Base-by-base conservation (phyloP, 2,113 vertebrate genomes). In the Pseudolaguvia tuberculata region DNA sequence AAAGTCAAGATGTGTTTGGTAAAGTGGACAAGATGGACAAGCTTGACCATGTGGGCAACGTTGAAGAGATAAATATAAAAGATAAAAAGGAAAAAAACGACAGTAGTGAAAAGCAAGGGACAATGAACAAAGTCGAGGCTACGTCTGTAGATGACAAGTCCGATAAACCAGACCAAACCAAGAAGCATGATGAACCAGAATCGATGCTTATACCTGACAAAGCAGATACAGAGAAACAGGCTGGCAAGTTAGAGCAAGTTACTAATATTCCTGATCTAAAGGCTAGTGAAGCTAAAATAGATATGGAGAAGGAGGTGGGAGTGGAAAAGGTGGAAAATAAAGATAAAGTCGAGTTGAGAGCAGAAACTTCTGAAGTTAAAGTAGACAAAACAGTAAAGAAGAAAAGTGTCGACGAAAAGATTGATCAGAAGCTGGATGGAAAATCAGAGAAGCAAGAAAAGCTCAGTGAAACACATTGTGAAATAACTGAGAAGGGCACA, bases 201-300 rank as follows among this genome's bases (percentile, higher is more conserved):
- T 47, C 29, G 48, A 83, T 80, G 65, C 83, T 81, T 0, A 50
- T 55, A 75, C 29, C 55, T 15, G 58, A 63, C 47, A 67, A 56
- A 52, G 39, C 47, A 25, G 59, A 56, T 21, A 21, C 51, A 35
- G 18, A 11, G n/a, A 52, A 15, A 55, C 72, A 81, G 53, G 81
- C 79, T 69, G 77, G 78, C 27, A 78, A 45, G 4, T 2, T 71
- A 0, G 55, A 76, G 21, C 78, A 78, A 18, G 62, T 58, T 25
- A 80, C 87, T 39, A 83, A 82, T 72, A 80, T 17, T 4, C 61
- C 78, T 17, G 84, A 85, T 66, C 68, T 75, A 42, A 81, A 77
- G 29, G 48, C 5, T 5, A 75, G 45, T 6, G 13, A 71, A 4
- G 59, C 52, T 67, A 82, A 82, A 58, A 58, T 58, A 0, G 83